Percentiles rank a stretch among this genome's conserved stretches.
Evolutionary conservation across 2,113 vertebrate species (phyloP).

Genomic region (Columbina picui): DNA sequence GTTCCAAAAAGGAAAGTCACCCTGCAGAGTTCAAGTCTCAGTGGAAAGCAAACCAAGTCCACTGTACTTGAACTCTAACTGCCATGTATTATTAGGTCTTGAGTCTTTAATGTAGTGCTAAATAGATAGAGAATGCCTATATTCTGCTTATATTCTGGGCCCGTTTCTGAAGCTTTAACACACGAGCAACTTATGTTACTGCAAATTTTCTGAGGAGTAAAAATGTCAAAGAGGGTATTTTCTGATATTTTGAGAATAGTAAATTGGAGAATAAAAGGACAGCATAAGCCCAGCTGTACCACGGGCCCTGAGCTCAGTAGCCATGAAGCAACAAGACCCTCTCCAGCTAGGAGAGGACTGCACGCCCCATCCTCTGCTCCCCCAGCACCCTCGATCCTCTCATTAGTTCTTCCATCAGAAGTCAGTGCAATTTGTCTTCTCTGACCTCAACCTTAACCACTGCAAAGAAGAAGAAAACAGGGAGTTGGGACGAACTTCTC

Average conservation of each 20-base stretch:
- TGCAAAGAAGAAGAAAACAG: not conserved
- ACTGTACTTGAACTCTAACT: not conserved
- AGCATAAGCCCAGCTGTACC: too few relatives aligned
- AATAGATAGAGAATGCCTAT: not conserved
- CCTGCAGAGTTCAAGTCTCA: conserved; percentile 31
- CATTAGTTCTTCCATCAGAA: not conserved
- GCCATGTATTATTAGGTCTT: not conserved
- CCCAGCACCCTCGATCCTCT: not conserved
- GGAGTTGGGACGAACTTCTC: not conserved
- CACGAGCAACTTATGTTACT: accelerated
- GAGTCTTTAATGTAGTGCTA: not conserved
- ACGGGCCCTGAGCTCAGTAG: not conserved
- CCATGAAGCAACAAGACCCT: accelerated
- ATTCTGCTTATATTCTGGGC: not conserved
- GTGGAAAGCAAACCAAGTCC: conserved; percentile 9
- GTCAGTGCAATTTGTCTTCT: not conserved
- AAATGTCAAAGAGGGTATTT: not conserved
- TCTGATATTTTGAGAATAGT: not conserved
- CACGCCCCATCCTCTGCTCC: accelerated
- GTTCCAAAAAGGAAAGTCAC: conserved; percentile 39
- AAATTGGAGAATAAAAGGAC: not conserved
- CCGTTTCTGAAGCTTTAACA: not conserved
- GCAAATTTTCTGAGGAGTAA: not conserved
- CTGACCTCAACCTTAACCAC: not conserved
- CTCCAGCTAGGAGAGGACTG: not conserved